A percentile compares a stretch with the other conserved stretches of the same genome.
Conservation (phyloP, 2,113 vertebrate species). For the Apteryx owenii region DNA sequence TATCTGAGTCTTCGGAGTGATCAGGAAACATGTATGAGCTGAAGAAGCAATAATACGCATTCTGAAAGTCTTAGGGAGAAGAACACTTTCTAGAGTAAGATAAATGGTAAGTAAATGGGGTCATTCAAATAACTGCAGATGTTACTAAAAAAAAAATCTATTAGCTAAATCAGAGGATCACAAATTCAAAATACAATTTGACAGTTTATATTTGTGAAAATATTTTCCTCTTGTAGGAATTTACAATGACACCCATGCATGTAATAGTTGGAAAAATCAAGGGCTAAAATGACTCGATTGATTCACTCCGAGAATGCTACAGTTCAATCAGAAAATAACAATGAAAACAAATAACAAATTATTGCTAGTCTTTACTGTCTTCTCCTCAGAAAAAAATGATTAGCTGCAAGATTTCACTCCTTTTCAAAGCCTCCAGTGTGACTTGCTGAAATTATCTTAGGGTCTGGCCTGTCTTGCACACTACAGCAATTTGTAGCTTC, state of each 20-base stretch:
- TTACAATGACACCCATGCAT: neutral
- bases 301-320: neutral
- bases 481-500: neutral
- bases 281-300: neutral
- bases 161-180: neutral
- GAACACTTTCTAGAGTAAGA: neutral
- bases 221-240: neutral
- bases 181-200: neutral
- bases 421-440: neutral
- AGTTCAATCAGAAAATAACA: neutral
- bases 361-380: neutral
- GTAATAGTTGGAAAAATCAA: neutral
- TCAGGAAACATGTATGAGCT: neutral
- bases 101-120: neutral
- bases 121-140: neutral
- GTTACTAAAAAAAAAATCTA: neutral
- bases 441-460: rapidly evolving
- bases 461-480: neutral
- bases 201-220: neutral
- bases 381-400: neutral
- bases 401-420: neutral
- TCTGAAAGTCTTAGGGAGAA: neutral
- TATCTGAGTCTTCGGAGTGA: neutral
- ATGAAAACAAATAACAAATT: neutral
- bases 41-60: neutral